Evolutionary conservation across 2,113 vertebrate species (phyloP).

Genomic region (Theropithecus gelada): DNA sequence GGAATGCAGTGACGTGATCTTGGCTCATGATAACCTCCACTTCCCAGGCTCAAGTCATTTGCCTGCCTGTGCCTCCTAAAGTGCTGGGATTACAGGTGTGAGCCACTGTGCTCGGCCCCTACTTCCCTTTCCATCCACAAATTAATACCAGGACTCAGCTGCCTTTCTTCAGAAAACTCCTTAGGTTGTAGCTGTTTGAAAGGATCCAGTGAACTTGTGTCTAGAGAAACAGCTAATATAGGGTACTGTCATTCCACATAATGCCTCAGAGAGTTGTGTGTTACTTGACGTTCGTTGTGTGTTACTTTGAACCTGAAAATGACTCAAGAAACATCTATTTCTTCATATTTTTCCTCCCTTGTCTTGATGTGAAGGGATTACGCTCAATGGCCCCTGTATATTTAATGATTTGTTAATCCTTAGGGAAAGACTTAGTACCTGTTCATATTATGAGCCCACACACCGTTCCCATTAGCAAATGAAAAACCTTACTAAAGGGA

Average conservation of each 20-base stretch:
- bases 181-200: constrained; percentile 68
- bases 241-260: constrained; percentile 33
- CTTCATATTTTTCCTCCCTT: not conserved
- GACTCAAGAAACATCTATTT: not conserved
- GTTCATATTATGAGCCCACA: not conserved
- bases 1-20: too few relatives aligned
- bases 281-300: not conserved
- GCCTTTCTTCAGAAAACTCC: constrained; percentile 38
- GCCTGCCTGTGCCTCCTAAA: too few relatives aligned
- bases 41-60: too few relatives aligned
- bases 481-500: not conserved
- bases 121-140: constrained; percentile 62
- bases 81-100: too few relatives aligned
- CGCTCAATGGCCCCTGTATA: not conserved
- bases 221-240: constrained; percentile 69
- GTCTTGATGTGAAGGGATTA: not conserved
- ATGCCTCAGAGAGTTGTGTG: not conserved
- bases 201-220: constrained; percentile 66
- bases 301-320: constrained; percentile 45
- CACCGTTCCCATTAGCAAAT: not conserved
- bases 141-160: constrained; percentile 70
- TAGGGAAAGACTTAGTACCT: not conserved
- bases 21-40: too few relatives aligned
- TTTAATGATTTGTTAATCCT: not conserved
- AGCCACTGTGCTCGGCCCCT: too few relatives aligned